Base-by-base conservation (phyloP, 2,113 vertebrate species). In the Microcebus griseorufus region DNA sequence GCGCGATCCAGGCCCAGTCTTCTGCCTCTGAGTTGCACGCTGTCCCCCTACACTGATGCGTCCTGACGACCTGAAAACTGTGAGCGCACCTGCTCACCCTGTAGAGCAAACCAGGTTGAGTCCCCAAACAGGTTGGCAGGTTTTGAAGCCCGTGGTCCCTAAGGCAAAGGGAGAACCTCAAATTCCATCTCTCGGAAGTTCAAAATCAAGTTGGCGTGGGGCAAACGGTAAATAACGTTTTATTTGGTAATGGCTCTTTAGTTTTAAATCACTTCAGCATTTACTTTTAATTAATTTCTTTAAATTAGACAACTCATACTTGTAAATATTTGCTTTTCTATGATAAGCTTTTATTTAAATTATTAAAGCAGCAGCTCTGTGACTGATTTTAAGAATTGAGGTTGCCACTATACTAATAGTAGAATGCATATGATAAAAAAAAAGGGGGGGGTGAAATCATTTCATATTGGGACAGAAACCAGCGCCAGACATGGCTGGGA, bases 331-430 rank as follows among this genome's bases (percentile, higher is more conserved):
- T 86, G 98, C 96, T 98, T 96, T 96, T 94, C 94, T 96, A 53
- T 55, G 90, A 96, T 97, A 95, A 98, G 95, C 95, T 98, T 98
- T 98, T 98, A 97, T 98, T 98, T 98, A 96, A 97, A 97, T 98
- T 98, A 98, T 97, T 98, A 97, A 98, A 98, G 96, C 94, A 92
- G 67, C 22, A 80, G 94, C 94, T 98, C 98, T 97, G 53, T 97
- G 97, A 93, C 96, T 95, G 94, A 90, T 83, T 97, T 96, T 89
- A 93, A 96, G 93, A 97, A 97, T 9, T 69, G 39, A 93, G 69
- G 88, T 97, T 91, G 93, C 96, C 55, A 3, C 79, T 55, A 1
- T 34, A 62, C 89, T 93, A 89, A 94, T 95, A 95, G 97, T 85
- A 97, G 97, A 96, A 78, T 23, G 72, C 91, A 55, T 25, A 0